Evolutionary conservation across 64 coral and sea anemone genomes (phyloP), one percentile per base, ranked within the genome.

Genomic region (Dendrophyllia cribrosa): DNA sequence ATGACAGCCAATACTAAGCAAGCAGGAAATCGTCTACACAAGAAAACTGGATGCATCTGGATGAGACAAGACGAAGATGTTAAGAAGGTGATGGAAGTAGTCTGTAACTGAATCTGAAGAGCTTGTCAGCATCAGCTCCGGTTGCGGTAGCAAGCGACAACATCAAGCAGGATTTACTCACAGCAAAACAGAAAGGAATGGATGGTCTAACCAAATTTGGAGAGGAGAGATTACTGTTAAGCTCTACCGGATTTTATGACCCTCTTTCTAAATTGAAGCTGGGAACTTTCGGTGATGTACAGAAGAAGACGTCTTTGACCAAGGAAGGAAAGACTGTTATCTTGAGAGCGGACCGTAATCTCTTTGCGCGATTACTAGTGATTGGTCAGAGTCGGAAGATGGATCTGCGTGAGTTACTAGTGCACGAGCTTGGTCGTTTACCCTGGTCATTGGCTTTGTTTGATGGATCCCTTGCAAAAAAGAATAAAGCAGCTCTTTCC

Each of bases 321-420:
- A 73, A 80, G 15, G 72, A 76, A 86, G 72, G 80, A 56, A 95
- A 34, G 80, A 76, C 22, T 59, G 60, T 89, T 1, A 59, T 92
- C 13, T 48, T 92, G n/a, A 52, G 87, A 89, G 71, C 78, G 7
- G 90, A 96, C 48, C 85, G 90, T 69, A 96, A 92, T 55, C 51
- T 96, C 11, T 96, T 91, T 88, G 86, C 90, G 12, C 20, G 95
- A 15, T 43, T 92, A 49, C 45, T 96, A 17, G 89, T 96, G 12
- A 53, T 53, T 53, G 51, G 9, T 5, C 51, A 53, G 24, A 82
- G 83, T 93, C 19, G 74, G 24, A 34, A 96, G 62, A 53, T 96
- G 67, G 84, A 92, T 66, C 74, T 81, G n/a, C n/a, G n/a, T n/a
- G n/a, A n/a, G n/a, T n/a, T n/a, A n/a, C n/a, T n/a, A 55, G 44